These are phyloP conservation scores for Macrostomum lignano DNA, from an alignment of 1,140 invertebrate species.

Conservation along the genomic window DNA sequence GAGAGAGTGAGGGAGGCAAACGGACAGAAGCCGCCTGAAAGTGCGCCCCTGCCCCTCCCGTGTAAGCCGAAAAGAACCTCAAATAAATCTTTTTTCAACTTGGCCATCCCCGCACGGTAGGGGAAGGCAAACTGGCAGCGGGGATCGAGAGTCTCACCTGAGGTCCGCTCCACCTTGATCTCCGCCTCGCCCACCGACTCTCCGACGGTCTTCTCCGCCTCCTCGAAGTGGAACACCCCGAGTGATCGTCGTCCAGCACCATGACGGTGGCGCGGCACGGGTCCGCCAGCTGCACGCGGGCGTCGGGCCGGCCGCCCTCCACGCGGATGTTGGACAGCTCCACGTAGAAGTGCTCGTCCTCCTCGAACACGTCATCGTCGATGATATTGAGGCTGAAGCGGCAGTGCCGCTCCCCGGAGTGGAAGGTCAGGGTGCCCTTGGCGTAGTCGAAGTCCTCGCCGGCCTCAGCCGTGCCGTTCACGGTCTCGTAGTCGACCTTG, in stretches of 20 bases:
- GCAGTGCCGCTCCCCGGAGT: conserved; percentile 51
- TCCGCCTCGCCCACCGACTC: conserved; percentile 64
- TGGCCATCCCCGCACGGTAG: too few species aligned
- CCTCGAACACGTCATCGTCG: conserved; percentile 92
- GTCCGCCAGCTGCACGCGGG: conserved; percentile 39
- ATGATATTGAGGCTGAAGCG: conserved; percentile 44
- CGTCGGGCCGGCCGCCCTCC: too few species aligned
- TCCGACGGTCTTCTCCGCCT: conserved; percentile 45
- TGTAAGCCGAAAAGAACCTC: too few species aligned
- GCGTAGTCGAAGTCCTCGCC: conserved; percentile 66
- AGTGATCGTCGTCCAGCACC: conserved; percentile 80
- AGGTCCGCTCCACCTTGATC: conserved; percentile 20
- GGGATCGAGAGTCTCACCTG: conserved; percentile 30
- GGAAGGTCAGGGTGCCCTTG: conserved; percentile 54
- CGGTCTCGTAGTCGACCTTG: conserved; percentile 66
- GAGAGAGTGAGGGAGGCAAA: too few species aligned
- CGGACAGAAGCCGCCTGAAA: too few species aligned
- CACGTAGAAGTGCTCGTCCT: conserved; percentile 91
- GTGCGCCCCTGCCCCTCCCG: too few species aligned
- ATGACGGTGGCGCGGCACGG: conserved; percentile 61
- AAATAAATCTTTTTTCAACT: too few species aligned
- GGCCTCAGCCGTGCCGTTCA: conserved; percentile 80
- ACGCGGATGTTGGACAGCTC: conserved; percentile 36
- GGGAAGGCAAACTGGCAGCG: too few species aligned
- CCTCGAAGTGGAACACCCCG: conserved; percentile 62